Evolutionary conservation across 1,140 invertebrate species (phyloP).

Genomic region (Asbolus verrucosus): DNA sequence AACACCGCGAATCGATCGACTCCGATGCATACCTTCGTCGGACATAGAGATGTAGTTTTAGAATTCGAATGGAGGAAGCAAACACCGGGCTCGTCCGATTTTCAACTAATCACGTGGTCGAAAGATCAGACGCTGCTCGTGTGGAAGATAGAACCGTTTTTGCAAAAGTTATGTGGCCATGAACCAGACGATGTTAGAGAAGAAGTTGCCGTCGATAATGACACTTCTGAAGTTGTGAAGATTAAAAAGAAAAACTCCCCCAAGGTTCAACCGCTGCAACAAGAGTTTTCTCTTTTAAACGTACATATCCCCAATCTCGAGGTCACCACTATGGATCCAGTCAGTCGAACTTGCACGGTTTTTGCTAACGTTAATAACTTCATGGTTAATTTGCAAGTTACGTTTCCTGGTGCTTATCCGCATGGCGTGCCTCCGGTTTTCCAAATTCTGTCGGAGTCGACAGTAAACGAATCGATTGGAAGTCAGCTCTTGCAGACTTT

Average conservation of each 20-base stretch:
- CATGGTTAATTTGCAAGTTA: slow-evolving; percentile 80
- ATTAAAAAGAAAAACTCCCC: slow-evolving; percentile 45
- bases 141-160: slow-evolving; percentile 87
- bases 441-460: slow-evolving; percentile 71
- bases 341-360: slow-evolving; percentile 80
- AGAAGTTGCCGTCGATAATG: slow-evolving; percentile 43
- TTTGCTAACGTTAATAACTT: slow-evolving; percentile 80
- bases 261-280: slow-evolving; percentile 72
- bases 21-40: slow-evolving; percentile 89
- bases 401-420: slow-evolving; percentile 84
- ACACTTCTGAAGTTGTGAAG: slow-evolving; percentile 43
- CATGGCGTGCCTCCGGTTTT: slow-evolving; percentile 79
- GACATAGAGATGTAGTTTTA: slow-evolving; percentile 92
- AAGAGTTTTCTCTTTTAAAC: slow-evolving; percentile 90
- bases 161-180: slow-evolving; percentile 79
- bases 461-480: slow-evolving; percentile 71
- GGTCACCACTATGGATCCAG: slow-evolving; percentile 78
- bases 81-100: slow-evolving; percentile 73
- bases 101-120: slow-evolving; percentile 95
- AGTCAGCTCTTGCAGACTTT: slow-evolving; percentile 77
- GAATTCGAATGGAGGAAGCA: slow-evolving; percentile 93
- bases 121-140: slow-evolving; percentile 92
- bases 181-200: slow-evolving; percentile 68
- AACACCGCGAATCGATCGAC: slow-evolving; percentile 77
- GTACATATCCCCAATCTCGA: slow-evolving; percentile 88